phyloP scores from a whole-genome alignment of 2,113 vertebrate species.

The Platichthys stellatus region DNA sequence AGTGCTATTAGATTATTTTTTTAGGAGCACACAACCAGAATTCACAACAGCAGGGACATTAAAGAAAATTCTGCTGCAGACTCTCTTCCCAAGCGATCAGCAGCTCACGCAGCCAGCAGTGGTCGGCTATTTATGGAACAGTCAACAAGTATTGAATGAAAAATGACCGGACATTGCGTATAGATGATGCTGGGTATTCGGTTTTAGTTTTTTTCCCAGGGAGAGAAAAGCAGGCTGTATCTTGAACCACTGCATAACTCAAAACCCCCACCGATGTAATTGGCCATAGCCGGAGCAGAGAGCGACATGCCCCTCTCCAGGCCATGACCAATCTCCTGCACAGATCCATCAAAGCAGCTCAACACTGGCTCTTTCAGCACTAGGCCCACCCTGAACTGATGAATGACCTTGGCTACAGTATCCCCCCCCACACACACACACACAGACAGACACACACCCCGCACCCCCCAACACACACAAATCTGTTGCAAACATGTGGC shows the following conservation, averaged over 20 bases:
- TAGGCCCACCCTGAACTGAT: slow-evolving; percentile 48
- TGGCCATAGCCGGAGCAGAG: slow-evolving; percentile 36
- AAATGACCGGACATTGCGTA: slow-evolving; percentile 6
- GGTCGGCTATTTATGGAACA: slow-evolving; percentile 14
- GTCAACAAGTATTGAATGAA: slow-evolving; percentile 17
- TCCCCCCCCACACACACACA: slow-evolving; percentile 1
- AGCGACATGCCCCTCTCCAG: slow-evolving; percentile 37
- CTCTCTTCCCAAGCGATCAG: neutral
- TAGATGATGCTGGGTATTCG: slow-evolving; percentile 8
- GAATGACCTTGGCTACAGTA: slow-evolving; percentile 24
- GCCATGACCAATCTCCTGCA: slow-evolving; percentile 70
- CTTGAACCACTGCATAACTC: slow-evolving; percentile 45
- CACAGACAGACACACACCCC: neutral
- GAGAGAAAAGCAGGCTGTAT: slow-evolving; percentile 47
- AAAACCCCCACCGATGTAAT: slow-evolving; percentile 48
- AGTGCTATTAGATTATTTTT: too few relatives aligned
- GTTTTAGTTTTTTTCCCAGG: slow-evolving; percentile 33
- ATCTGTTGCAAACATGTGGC: neutral
- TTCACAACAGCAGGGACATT: too few relatives aligned
- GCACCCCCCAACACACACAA: neutral
- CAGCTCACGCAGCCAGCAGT: neutral
- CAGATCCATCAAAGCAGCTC: slow-evolving; percentile 73
- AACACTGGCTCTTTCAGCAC: slow-evolving; percentile 61
- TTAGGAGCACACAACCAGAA: too few relatives aligned
- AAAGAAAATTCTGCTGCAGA: too few relatives aligned